Conservation (phyloP, 2,113 vertebrate species). For the Zosterops pallidus region DNA sequence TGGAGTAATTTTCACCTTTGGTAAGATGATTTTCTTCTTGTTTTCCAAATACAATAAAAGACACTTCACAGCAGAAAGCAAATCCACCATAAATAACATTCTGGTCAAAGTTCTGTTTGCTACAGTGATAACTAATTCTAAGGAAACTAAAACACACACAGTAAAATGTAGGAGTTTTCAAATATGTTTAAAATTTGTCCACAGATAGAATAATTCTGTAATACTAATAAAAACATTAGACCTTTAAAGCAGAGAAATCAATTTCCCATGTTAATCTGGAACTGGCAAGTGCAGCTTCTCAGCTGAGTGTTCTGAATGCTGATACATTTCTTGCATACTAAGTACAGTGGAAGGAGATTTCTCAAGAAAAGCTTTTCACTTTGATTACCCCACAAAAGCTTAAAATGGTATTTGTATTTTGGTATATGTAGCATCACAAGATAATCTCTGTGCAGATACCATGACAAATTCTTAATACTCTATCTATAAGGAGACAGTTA, state of each 20-base stretch:
- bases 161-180: background rate
- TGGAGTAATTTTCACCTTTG: constrained; percentile 12
- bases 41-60: constrained; percentile 35
- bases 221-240: background rate
- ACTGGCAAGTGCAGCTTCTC: constrained; percentile 65
- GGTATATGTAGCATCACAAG: background rate
- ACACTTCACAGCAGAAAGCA: background rate
- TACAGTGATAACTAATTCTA: background rate
- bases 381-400: constrained; percentile 3
- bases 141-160: constrained; percentile 16
- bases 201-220: background rate
- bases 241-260: constrained; percentile 42
- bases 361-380: constrained; percentile 7
- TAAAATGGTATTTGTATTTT: background rate
- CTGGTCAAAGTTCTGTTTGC: background rate
- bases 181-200: constrained; percentile 19
- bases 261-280: constrained; percentile 41
- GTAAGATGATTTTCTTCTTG: constrained; percentile 8
- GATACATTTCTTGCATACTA: constrained; percentile 68
- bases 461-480: background rate
- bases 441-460: background rate
- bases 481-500: background rate
- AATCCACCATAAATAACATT: background rate
- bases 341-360: constrained; percentile 39
- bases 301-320: constrained; percentile 51